Conservation (phyloP, 2,113 vertebrate species). For the Diadophis punctatus region DNA sequence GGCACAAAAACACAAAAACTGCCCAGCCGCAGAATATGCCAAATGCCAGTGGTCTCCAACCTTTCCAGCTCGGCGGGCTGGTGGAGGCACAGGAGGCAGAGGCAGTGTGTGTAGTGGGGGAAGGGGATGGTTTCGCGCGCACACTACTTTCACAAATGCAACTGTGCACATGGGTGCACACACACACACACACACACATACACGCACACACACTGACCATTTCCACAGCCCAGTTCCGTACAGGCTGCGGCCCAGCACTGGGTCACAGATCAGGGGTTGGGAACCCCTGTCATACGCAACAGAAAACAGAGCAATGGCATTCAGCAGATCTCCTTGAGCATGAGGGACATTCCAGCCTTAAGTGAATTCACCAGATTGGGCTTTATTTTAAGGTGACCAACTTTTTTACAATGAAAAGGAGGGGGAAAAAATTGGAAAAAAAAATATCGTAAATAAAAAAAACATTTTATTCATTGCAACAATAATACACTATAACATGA, state of each 20-base stretch:
- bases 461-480: too few species aligned
- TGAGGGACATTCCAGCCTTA: background rate
- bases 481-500: too few species aligned
- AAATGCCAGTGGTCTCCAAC: background rate
- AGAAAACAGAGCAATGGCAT: background rate
- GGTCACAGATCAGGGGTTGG: background rate
- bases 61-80: accelerated
- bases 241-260: background rate
- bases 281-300: background rate
- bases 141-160: background rate
- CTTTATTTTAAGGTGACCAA: too few species aligned
- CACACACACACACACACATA: too few species aligned
- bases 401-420: too few species aligned
- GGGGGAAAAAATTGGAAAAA: too few species aligned
- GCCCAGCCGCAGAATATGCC: background rate
- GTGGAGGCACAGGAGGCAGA: background rate
- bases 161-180: background rate
- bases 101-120: background rate
- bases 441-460: too few species aligned
- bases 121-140: background rate
- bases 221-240: background rate
- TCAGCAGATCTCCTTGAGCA: background rate
- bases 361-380: background rate
- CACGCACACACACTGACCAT: background rate
- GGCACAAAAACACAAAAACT: background rate